A percentile compares a stretch with the other conserved stretches of the same genome.
These are phyloP conservation scores for Rutilus rutilus DNA, from an alignment of 2,113 vertebrate species.

Conservation along the genomic window DNA sequence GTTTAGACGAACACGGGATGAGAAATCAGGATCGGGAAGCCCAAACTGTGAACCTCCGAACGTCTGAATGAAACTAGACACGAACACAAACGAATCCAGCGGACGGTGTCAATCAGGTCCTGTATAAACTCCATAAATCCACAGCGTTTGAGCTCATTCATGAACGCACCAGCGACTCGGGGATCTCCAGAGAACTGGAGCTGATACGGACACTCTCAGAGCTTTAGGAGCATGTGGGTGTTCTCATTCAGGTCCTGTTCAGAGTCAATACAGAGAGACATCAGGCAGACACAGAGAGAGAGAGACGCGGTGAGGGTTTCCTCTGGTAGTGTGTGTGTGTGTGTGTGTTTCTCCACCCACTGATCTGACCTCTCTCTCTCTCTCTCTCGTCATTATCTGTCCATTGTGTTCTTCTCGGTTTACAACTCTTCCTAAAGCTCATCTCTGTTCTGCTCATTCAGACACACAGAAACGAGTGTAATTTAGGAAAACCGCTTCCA, in stretches of 20 bases:
- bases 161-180: background rate
- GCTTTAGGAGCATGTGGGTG: background rate
- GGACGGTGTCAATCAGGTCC: constrained; percentile 4
- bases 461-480: background rate
- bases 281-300: background rate
- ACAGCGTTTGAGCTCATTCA: background rate
- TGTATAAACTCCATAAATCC: background rate
- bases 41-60: background rate
- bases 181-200: background rate
- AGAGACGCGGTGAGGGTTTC: background rate
- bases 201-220: background rate
- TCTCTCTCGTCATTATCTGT: background rate
- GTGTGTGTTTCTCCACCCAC: constrained; percentile 6
- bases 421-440: constrained; percentile 9
- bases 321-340: background rate
- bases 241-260: background rate
- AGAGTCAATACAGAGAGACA: background rate
- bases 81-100: background rate
- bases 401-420: constrained; percentile 26
- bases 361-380: background rate
- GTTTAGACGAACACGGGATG: background rate
- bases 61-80: background rate
- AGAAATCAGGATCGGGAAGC: background rate
- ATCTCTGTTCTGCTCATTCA: background rate
- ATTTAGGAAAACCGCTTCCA: constrained; percentile 44